Base-by-base conservation (phyloP, 1,140 invertebrate genomes). In the Diplogasteroides magnus region DNA sequence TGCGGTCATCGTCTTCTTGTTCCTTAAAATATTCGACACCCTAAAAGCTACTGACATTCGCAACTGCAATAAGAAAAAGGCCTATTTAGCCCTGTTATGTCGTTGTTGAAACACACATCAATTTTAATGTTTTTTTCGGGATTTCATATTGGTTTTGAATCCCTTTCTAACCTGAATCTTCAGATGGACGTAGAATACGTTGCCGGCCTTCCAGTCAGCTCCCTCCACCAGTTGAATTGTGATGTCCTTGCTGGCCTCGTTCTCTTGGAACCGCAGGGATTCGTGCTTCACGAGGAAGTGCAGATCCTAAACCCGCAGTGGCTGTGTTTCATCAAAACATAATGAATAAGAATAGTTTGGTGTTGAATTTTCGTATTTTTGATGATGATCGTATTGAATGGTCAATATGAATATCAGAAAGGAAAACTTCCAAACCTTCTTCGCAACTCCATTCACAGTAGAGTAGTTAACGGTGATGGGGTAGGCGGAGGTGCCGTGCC, bases 381-480 rank as follows among this genome's bases (percentile, higher is more conserved):
- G n/a, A n/a, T n/a, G n/a, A n/a, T n/a, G n/a, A n/a, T n/a, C n/a
- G n/a, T n/a, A n/a, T n/a, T n/a, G n/a, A n/a, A n/a, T n/a, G n/a
- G n/a, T n/a, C n/a, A n/a, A n/a, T n/a, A n/a, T n/a, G n/a, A n/a
- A n/a, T n/a, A n/a, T n/a, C n/a, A n/a, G n/a, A n/a, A n/a, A n/a
- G n/a, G n/a, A n/a, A 48, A 48, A 48, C 19, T 61, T 6, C 15
- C 15, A 15, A 31, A 11, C 29, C 31, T 88, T 87, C 82, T 92
- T 92, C 1, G 93, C 95, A 0, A 92, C 93, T 14, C 92, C 94
- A 82, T 97, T 93, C 78, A 92, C 88, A 14, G 93, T 95, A 85
- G 89, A 25, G 27, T 67, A 71, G 14, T 57, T 61, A 0, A 67
- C 59, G 29, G 58, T 64, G 25, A 71, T 31, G 11, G 58, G 31